Base-by-base conservation (phyloP, 2,797 vertebrate genomes). In the Notoglanidium macrostoma region DNA sequence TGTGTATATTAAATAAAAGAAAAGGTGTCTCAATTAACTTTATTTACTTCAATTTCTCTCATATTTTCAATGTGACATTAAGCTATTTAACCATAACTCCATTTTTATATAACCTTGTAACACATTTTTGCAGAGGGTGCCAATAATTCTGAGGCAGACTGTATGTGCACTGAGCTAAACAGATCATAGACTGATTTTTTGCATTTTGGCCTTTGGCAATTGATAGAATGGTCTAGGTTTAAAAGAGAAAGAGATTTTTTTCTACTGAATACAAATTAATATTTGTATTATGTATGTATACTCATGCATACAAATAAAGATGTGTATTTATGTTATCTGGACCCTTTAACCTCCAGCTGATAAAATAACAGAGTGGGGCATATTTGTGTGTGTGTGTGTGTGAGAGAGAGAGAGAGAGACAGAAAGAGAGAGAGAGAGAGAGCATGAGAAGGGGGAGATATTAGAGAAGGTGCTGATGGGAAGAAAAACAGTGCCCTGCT, bases 361-460 rank as follows among this genome's bases (percentile, higher is more conserved):
- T 72, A 10, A 7, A 72, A 1, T 1, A 63, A 35, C 12, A 68
- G 29, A 35, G 15, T 44, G 21, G 72, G 44, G 11, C 23, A 74
- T 68, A 23, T 61, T 23, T n/a, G 26, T 63, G 61, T 70, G 63
- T 67, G 63, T 35, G 70, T 73, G 74, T 54, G n/a, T 77, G 49
- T 32, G 74, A 54, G 19, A 49, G 72, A 12, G 40, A 49, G 72
- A n/a, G 23, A 49, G 73, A 29, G 73, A 73, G 72, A 46, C 21
- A 73, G 40, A 73, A 44, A 46, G 72, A 74, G 23, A 76, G 72
- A 44, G 70, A 72, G 68, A 72, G 68, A 72, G 68, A 23, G 17
- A 72, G 70, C n/a, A 23, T 12, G 21, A 49, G 21, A 26, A 51
- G 73, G 17, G 2, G 49, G n/a, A 54, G 49, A 54, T 51, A n/a